These are phyloP conservation scores for Periplaneta americana DNA, from an alignment of 1,140 invertebrate genomes.

Conservation along the genomic window DNA sequence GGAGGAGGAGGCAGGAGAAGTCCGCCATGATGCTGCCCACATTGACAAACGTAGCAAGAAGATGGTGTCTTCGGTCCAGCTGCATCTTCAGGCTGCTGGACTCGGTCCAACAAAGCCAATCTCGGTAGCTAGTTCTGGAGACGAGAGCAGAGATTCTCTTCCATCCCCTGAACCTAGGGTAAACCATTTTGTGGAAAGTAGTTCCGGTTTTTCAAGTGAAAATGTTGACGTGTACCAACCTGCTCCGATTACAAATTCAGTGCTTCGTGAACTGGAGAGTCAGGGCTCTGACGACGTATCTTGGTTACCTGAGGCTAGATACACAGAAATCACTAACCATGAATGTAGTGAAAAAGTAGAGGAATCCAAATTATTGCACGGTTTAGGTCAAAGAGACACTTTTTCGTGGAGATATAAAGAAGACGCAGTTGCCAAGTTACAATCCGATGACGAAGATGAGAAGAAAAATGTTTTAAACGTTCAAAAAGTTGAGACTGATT, in stretches of 20 bases:
- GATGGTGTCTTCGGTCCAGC: conserved; percentile 19
- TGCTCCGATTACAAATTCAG: conserved; percentile 11
- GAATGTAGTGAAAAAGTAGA: not conserved
- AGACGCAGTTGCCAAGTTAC: not conserved
- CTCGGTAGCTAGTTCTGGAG: not conserved
- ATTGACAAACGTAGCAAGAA: conserved; percentile 13
- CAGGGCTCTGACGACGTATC: not conserved
- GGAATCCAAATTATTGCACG: not conserved
- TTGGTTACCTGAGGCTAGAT: not conserved
- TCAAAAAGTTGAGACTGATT: not conserved
- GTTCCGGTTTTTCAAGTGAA: not conserved
- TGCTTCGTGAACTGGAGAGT: conserved; percentile 15
- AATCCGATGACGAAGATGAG: not conserved
- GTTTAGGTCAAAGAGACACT: not conserved
- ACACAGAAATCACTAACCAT: not conserved
- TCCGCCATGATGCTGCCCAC: conserved; percentile 4
- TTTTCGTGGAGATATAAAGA: not conserved
- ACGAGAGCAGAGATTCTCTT: not conserved
- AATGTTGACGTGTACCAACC: not conserved
- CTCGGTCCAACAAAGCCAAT: not conserved
- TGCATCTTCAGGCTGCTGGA: conserved; percentile 8
- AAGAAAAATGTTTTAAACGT: not conserved
- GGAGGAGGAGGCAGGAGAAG: conserved; percentile 13
- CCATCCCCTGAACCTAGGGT: not conserved
- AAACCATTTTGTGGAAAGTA: not conserved